phyloP scores from a whole-genome alignment of 2,113 vertebrate species.

The Centropus unirufus region DNA sequence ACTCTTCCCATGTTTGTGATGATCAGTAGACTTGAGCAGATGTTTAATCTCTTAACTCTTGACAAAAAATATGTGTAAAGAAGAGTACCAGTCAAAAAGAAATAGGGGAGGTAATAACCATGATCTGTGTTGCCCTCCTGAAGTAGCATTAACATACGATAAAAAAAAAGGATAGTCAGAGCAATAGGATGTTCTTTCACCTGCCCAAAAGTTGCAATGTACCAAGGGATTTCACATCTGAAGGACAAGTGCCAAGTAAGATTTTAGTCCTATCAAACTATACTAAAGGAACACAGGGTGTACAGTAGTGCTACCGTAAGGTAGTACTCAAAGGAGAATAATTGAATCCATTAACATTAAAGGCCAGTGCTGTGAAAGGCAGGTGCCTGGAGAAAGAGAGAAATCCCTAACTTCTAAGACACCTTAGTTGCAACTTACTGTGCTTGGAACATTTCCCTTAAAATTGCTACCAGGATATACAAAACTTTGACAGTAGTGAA shows the following conservation, averaged over 20 bases:
- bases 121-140: neutral
- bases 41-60: neutral
- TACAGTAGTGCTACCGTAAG: too few species aligned
- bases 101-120: neutral
- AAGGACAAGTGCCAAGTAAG: neutral
- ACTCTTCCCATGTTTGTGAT: neutral
- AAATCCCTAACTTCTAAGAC: neutral
- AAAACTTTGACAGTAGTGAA: neutral
- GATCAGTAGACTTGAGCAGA: neutral
- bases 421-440: neutral
- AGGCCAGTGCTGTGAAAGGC: neutral
- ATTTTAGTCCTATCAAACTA: too few species aligned
- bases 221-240: neutral
- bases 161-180: neutral
- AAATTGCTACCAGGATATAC: neutral
- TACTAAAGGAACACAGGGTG: too few species aligned
- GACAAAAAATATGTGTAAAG: neutral
- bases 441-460: neutral
- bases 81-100: neutral
- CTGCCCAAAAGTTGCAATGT: neutral
- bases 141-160: neutral
- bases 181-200: neutral
- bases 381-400: neutral
- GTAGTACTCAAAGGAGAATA: too few species aligned
- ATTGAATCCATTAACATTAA: too few species aligned